These are phyloP conservation scores for Leptodactylus fallax DNA, from an alignment of 2,797 vertebrate genomes.

Conservation along the genomic window DNA sequence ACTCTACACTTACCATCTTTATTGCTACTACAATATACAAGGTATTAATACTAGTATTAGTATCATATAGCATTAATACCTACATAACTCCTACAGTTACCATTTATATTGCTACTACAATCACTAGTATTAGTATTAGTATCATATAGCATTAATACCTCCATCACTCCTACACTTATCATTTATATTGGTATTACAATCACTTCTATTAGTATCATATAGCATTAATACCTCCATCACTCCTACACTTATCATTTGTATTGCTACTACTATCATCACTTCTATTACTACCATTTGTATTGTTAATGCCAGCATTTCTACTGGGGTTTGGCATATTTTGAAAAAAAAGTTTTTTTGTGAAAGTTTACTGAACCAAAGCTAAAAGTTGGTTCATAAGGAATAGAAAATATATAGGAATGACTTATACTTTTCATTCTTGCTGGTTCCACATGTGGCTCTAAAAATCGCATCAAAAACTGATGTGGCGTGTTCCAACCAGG, in stretches of 20 bases:
- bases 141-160: not conserved
- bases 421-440: too few relatives aligned
- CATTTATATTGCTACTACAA: not conserved
- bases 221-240: not conserved
- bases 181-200: not conserved
- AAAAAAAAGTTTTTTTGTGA: too few relatives aligned
- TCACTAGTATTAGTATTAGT: not conserved
- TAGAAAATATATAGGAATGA: too few relatives aligned
- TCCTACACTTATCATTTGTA: not conserved
- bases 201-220: too few relatives aligned
- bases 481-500: too few relatives aligned
- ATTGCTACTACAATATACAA: not conserved
- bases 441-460: too few relatives aligned
- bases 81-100: not conserved
- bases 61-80: not conserved
- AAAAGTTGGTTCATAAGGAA: too few relatives aligned
- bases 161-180: not conserved
- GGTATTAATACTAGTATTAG: not conserved
- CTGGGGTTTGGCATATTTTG: too few relatives aligned
- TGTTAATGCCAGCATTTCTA: not conserved
- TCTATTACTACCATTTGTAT: not conserved
- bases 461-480: not conserved
- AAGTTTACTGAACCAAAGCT: too few relatives aligned
- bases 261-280: not conserved
- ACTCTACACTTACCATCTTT: not conserved